Evolutionary conservation across 2,797 vertebrate species (phyloP), one percentile per base, ranked within the genome.

Genomic region (Falco peregrinus): DNA sequence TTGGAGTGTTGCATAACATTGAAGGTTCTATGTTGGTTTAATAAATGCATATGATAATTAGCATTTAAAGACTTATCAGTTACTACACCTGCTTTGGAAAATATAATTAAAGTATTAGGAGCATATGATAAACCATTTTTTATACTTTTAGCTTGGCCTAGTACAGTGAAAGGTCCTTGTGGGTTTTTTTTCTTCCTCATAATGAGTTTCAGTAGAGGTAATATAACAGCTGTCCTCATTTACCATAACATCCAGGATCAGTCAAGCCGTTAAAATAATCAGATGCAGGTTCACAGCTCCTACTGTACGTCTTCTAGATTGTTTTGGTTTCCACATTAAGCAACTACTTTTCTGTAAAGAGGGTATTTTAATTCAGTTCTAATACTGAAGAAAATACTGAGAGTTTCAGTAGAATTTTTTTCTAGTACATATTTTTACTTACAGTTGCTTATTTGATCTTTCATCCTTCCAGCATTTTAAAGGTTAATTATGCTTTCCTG

Each of bases 401-500:
- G 35, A 59, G 18, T 74, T 74, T 83, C n/a, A 35, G 19, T 75
- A 89, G 25, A 16, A 33, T 3, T 53, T 79, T 60, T 75, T 79
- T 41, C 53, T 83, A 94, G 78, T 68, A 10, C 22, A 1, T 83
- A 25, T 70, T 84, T 84, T 89, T 80, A 37, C 59, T 93, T 88
- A 25, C 95, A 85, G 69, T 93, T 96, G n/a, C 57, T 93, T 3
- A 26, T 54, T 85, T 84, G 51, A 29, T 91, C 89, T 96, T 97
- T 85, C 60, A 77, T 94, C 18, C 85, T 96, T 96, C 97, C 96
- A 96, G 97, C 97, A 98, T 97, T 98, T 98, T 95, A 97, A 93
- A 97, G 97, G 98, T 98, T 98, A 98, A 98, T 97, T 97, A 79
- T 96, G 74, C 92, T 96, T 96, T 96, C 94, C 90, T 93, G 94